phyloP scores from a whole-genome alignment of 2,888 invertebrate genomes.

The Coleophora flavipennella region DNA sequence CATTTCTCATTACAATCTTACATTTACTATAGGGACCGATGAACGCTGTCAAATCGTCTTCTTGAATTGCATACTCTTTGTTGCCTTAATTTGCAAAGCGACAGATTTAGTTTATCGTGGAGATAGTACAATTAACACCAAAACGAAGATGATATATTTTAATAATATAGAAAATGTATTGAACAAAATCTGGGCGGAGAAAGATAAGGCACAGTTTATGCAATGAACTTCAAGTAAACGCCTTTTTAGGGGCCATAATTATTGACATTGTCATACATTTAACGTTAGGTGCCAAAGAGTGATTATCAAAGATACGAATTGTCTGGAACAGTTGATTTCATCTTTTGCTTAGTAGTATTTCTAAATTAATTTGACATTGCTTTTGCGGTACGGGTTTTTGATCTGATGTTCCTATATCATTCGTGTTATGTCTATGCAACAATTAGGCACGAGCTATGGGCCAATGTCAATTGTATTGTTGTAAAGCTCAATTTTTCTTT shows the following conservation, averaged over 20 bases:
- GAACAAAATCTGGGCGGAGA: conserved; percentile 1
- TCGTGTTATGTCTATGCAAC: conserved; percentile 48
- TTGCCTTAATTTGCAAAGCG: conserved; percentile 44
- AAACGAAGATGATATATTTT: not conserved
- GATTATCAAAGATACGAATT: conserved; percentile 64
- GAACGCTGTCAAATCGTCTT: conserved; percentile 28
- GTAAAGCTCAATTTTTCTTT: conserved; percentile 66
- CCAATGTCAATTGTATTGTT: conserved; percentile 66
- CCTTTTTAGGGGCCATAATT: conserved; percentile 34
- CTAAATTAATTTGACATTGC: conserved; percentile 60
- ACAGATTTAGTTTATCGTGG: conserved; percentile 32
- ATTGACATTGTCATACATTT: conserved; percentile 43
- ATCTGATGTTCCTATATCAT: conserved; percentile 69
- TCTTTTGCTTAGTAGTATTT: conserved; percentile 54
- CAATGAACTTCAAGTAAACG: conserved; percentile 32
- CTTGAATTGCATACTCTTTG: conserved; percentile 50
- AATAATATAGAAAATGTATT: not conserved
- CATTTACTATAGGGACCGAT: conserved; percentile 49
- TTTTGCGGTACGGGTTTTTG: conserved; percentile 66
- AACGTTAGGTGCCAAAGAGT: conserved; percentile 70
- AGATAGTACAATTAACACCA: conserved; percentile 19
- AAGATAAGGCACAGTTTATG: conserved; percentile 31
- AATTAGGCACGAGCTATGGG: conserved; percentile 41
- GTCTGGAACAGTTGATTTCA: conserved; percentile 56
- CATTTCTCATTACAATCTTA: conserved; percentile 50